These are phyloP conservation scores for Coelogynopora nodosa DNA, from an alignment of 2,888 invertebrate genomes.

Conservation along the genomic window DNA sequence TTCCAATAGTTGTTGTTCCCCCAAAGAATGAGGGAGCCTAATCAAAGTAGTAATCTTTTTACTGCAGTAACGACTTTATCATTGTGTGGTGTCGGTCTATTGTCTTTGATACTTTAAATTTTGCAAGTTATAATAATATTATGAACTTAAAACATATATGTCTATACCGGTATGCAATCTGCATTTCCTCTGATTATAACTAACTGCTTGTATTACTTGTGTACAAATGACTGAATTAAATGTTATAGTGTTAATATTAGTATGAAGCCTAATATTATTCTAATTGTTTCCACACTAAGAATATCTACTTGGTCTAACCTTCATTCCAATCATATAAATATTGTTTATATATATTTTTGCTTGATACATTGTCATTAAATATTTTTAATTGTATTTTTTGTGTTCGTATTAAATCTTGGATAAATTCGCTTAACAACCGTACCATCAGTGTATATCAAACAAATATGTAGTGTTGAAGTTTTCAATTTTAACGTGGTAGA, in stretches of 20 bases:
- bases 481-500: too few relatives aligned
- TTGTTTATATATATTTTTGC: background rate
- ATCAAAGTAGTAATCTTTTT: too few relatives aligned
- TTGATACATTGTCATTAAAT: background rate
- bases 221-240: background rate
- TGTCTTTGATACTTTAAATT: too few relatives aligned
- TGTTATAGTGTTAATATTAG: too few relatives aligned
- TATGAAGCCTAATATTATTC: too few relatives aligned
- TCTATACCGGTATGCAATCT: background rate
- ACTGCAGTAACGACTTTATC: background rate
- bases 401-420: too few relatives aligned
- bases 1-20: conserved; percentile 51
- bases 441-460: too few relatives aligned
- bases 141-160: too few relatives aligned
- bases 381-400: too few relatives aligned
- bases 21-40: conserved; percentile 63
- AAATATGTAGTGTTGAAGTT: too few relatives aligned
- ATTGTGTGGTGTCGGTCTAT: background rate
- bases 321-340: background rate
- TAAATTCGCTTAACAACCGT: too few relatives aligned
- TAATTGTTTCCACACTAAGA: background rate
- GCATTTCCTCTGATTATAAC: background rate
- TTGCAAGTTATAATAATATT: too few relatives aligned
- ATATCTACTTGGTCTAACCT: background rate
- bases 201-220: background rate